A percentile compares a stretch with the other conserved stretches of the same genome.
phyloP scores from a whole-genome alignment of 2,797 vertebrate species.

The Cuniculus paca region DNA sequence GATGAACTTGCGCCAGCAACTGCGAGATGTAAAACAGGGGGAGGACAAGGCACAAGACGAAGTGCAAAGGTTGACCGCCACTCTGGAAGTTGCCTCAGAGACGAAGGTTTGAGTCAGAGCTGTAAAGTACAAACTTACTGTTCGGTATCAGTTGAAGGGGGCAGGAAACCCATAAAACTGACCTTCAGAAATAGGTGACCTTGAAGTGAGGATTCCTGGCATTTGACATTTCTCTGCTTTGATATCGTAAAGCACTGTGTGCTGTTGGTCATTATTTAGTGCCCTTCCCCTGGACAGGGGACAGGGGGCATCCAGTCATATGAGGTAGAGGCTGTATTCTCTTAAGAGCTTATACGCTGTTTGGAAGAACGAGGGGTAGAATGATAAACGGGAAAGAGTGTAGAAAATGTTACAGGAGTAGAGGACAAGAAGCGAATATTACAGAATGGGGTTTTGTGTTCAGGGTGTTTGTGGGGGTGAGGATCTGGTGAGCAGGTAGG shows the following conservation, averaged over 20 bases:
- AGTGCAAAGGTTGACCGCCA: conserved; percentile 84
- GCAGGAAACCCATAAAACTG: neutral
- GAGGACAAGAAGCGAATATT: neutral
- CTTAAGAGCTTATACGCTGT: neutral
- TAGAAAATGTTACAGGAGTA: neutral
- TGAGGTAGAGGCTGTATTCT: neutral
- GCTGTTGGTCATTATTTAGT: neutral
- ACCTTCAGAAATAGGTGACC: conserved; percentile 23
- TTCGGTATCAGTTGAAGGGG: neutral
- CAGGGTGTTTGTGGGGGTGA: neutral
- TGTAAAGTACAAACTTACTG: neutral
- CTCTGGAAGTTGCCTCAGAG: conserved; percentile 86
- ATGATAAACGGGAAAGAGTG: neutral
- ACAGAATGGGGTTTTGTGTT: neutral
- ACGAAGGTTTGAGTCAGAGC: conserved; percentile 86
- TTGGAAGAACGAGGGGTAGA: neutral
- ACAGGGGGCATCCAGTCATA: neutral
- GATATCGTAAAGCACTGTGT: neutral
- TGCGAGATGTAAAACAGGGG: conserved; percentile 82
- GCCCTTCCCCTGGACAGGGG: neutral
- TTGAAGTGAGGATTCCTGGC: neutral
- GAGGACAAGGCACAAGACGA: conserved; percentile 86
- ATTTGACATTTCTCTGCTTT: neutral
- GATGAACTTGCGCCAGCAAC: conserved; percentile 85
- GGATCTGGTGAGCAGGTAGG: too few species aligned